Percentiles rank a stretch among this genome's conserved stretches.
Evolutionary conservation across 1,140 invertebrate species (phyloP).

Genomic region (honey bee (Apis mellifera)): Amel_HAv3.1 CM009931.2:17592501-17593000

Average conservation of each 20-base stretch:
- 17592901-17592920: neutral
- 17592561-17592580: neutral
- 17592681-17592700: neutral
- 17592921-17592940: constrained; percentile 36
- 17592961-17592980: neutral
- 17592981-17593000: neutral
- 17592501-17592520: constrained; percentile 60
- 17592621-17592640: neutral
- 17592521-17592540: constrained; percentile 19
- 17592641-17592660: neutral
- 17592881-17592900: constrained; percentile 12
- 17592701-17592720: neutral
- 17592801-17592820: neutral
- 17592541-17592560: constrained; percentile 30
- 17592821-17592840: neutral
- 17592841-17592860: constrained; percentile 18
- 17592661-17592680: neutral
- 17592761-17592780: neutral
- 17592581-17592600: neutral
- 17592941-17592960: neutral
- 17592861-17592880: neutral
- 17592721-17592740: neutral
- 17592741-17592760: neutral
- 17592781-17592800: neutral
- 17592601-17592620: neutral